phyloP scores from a whole-genome alignment of 1,140 invertebrate genomes.

The Mamestra configurata region DNA sequence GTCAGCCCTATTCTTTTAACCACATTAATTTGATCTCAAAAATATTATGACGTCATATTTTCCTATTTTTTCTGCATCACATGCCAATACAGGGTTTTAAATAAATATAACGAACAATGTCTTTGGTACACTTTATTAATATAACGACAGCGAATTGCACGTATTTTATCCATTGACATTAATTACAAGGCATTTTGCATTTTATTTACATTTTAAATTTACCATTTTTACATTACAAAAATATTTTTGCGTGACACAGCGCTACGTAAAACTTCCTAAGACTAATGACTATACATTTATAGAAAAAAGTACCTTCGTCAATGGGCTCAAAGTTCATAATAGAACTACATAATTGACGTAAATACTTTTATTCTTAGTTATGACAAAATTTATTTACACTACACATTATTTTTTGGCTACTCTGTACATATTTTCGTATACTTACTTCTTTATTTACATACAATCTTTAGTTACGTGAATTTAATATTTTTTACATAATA shows the following conservation, averaged over 20 bases:
- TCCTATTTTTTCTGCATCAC: too few species aligned
- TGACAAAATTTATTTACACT: constrained; percentile 55
- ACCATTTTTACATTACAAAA: constrained; percentile 59
- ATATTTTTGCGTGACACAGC: constrained; percentile 52
- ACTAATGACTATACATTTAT: constrained; percentile 56
- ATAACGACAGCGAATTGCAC: constrained; percentile 73
- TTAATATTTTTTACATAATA: constrained; percentile 9
- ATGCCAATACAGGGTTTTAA: neutral
- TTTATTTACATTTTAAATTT: constrained; percentile 45
- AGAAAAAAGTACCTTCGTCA: constrained; percentile 76
- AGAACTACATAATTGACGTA: constrained; percentile 73
- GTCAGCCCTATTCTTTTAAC: too few species aligned
- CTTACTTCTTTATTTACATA: constrained; percentile 36
- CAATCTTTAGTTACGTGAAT: constrained; percentile 8
- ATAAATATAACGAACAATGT: constrained; percentile 29
- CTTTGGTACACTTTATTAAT: constrained; percentile 76
- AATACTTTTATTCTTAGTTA: constrained; percentile 72
- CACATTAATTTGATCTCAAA: too few species aligned
- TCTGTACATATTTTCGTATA: constrained; percentile 43
- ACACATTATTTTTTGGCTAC: neutral
- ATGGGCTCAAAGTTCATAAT: constrained; percentile 77
- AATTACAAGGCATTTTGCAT: constrained; percentile 60
- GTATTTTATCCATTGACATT: constrained; percentile 63
- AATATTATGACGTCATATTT: too few species aligned
- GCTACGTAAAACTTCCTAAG: constrained; percentile 50